A percentile compares a stretch with the other conserved stretches of the same genome.
Conservation (phyloP, 1,140 invertebrate species). For the Drosophila insularis region DNA sequence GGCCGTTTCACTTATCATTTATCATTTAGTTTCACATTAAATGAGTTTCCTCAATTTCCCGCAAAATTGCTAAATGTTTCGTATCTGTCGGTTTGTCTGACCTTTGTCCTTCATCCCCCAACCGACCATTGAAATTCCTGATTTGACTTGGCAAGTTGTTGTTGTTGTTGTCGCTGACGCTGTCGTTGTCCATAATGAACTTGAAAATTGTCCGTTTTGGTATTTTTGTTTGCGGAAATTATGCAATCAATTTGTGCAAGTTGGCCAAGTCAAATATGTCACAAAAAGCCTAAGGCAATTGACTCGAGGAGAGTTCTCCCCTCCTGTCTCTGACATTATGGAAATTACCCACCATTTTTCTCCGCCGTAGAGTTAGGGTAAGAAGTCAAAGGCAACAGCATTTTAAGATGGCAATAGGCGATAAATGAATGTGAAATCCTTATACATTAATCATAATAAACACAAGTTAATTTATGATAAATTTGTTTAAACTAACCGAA, state of each 20-base stretch:
- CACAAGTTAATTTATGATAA: neutral
- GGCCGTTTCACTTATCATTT: constrained; percentile 60
- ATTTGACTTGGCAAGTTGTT: constrained; percentile 38
- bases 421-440: constrained; percentile 5
- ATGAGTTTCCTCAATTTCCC: constrained; percentile 71
- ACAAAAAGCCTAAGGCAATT: constrained; percentile 35
- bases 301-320: neutral
- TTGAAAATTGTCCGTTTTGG: constrained; percentile 56
- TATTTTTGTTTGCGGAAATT: constrained; percentile 69
- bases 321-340: constrained; percentile 12
- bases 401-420: neutral
- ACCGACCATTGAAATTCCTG: constrained; percentile 9
- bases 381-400: too few species aligned
- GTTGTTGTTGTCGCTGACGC: constrained; percentile 5
- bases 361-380: too few species aligned
- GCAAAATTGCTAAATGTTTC: constrained; percentile 41
- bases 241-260: constrained; percentile 78
- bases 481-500: constrained; percentile 1
- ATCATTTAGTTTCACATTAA: constrained; percentile 74
- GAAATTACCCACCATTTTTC: constrained; percentile 22
- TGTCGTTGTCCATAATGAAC: constrained; percentile 57
- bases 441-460: constrained; percentile 9
- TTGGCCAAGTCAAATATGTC: constrained; percentile 62
- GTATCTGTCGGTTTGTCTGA: constrained; percentile 16
- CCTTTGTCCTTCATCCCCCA: neutral